Evolutionary conservation across 2,888 invertebrate species (phyloP), one percentile per base, ranked within the genome.

Genomic region (Melinopterus prodromus): DNA sequence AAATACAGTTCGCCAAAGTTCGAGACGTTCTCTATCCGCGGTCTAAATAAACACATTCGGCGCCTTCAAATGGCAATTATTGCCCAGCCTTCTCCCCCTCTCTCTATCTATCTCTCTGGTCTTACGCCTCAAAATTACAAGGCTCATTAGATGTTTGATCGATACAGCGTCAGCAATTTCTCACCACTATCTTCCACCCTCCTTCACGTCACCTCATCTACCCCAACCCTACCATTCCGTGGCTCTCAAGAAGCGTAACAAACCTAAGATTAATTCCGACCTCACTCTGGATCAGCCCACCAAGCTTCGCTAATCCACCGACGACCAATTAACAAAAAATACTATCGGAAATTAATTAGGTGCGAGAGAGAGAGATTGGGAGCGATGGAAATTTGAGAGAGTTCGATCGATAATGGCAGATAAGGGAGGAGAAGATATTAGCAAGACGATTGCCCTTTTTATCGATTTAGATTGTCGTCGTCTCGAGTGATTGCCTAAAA

Each of bases 91-190:
- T 26, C 2, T 53, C 53, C 53, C 53, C 5, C 53, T 53, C 53
- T 53, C 2, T 53, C 53, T 7, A 2, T 12, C 53, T 2, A 26
- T 26, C 26, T 26, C 26, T 26, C 26, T 26, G 26, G 26, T 26
- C 26, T 26, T 26, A 26, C 26, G 26, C 53, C 53, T 53, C 53
- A 53, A 53, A 53, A 53, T 53, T 53, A 53, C 53, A 53, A 53
- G 53, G 53, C 53, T 53, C 53, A 53, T 53, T 53, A 53, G 2
- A 6, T 53, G 53, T 53, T 53, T 53, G 53, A 53, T 53, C 53
- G 53, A 53, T 53, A 53, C 53, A 53, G 53, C 53, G 53, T 53
- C 53, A 53, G 53, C 53, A 53, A 53, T 53, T 53, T 53, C 53
- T 53, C 53, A 53, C 53, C 12, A 53, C 53, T 53, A 53, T 53